Conservation (phyloP, 1,140 invertebrate species). For the Oreohelix idahoensis region DNA sequence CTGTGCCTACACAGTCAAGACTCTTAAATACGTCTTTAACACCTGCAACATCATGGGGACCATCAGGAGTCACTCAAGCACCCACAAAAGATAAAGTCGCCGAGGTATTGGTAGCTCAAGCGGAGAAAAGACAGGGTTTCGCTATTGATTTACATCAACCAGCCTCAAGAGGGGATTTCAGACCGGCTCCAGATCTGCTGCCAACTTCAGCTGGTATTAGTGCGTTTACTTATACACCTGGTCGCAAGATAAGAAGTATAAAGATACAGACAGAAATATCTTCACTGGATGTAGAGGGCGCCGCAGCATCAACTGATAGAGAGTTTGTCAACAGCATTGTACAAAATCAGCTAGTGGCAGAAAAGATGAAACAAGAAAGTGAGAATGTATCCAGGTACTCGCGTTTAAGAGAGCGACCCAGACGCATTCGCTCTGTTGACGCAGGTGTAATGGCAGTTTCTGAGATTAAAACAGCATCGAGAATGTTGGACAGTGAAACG, state of each 20-base stretch:
- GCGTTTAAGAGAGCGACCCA: not conserved
- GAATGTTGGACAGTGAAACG: constrained; percentile 38
- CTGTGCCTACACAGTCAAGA: not conserved
- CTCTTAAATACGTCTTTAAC: not conserved
- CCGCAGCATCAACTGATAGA: not conserved
- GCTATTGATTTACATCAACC: not conserved
- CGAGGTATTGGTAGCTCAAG: not conserved
- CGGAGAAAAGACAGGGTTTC: not conserved
- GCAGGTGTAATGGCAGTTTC: constrained; percentile 25
- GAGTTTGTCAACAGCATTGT: not conserved
- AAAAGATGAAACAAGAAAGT: not conserved
- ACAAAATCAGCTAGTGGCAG: not conserved
- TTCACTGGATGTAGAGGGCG: constrained; percentile 32
- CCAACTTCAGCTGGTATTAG: not conserved
- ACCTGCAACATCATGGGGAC: not conserved
- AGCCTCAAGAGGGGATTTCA: not conserved
- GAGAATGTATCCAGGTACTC: not conserved
- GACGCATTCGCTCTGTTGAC: not conserved
- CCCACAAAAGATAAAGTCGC: not conserved
- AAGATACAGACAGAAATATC: constrained; percentile 64
- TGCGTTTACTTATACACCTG: not conserved
- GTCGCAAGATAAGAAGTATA: constrained; percentile 57
- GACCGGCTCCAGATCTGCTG: constrained; percentile 38
- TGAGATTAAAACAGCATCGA: constrained; percentile 6
- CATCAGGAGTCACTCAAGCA: not conserved